Conservation (phyloP, 2,888 invertebrate genomes). For the Panorpa germanica region DNA sequence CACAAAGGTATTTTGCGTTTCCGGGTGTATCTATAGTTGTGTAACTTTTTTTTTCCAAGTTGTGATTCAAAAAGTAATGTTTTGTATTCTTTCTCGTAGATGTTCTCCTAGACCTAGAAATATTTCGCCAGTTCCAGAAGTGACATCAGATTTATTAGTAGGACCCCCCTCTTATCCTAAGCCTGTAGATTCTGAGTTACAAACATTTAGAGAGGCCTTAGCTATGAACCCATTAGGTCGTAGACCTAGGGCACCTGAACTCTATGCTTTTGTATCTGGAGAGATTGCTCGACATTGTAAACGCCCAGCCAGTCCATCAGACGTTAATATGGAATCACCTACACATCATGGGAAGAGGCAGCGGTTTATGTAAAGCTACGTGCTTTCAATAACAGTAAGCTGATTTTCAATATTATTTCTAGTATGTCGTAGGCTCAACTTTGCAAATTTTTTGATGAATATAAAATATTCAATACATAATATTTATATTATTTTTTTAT, state of each 20-base stretch:
- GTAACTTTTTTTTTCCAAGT: slow-evolving; percentile 11
- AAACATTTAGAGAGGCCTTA: slow-evolving; percentile 56
- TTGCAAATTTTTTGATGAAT: too few species aligned
- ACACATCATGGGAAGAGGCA: slow-evolving; percentile 49
- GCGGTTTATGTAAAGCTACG: slow-evolving; percentile 45
- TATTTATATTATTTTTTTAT: too few species aligned
- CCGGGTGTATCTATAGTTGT: slow-evolving; percentile 10
- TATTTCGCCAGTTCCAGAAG: slow-evolving; percentile 21
- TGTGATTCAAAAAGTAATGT: slow-evolving; percentile 12
- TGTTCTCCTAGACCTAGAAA: slow-evolving; percentile 11
- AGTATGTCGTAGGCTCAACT: too few species aligned
- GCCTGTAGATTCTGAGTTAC: slow-evolving; percentile 37
- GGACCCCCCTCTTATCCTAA: slow-evolving; percentile 16
- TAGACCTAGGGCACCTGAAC: slow-evolving; percentile 31
- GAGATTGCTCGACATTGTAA: slow-evolving; percentile 58
- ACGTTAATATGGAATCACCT: slow-evolving; percentile 61
- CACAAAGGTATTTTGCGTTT: slow-evolving; percentile 23
- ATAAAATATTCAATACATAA: too few species aligned
- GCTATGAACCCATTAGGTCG: slow-evolving; percentile 33
- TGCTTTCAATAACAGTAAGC: too few species aligned
- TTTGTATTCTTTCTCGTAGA: slow-evolving; percentile 5
- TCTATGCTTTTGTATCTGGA: slow-evolving; percentile 51
- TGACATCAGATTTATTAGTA: slow-evolving; percentile 16
- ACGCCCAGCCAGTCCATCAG: slow-evolving; percentile 44
- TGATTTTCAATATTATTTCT: too few species aligned